phyloP scores from a whole-genome alignment of 2,797 vertebrate species.

The Avahi laniger region DNA sequence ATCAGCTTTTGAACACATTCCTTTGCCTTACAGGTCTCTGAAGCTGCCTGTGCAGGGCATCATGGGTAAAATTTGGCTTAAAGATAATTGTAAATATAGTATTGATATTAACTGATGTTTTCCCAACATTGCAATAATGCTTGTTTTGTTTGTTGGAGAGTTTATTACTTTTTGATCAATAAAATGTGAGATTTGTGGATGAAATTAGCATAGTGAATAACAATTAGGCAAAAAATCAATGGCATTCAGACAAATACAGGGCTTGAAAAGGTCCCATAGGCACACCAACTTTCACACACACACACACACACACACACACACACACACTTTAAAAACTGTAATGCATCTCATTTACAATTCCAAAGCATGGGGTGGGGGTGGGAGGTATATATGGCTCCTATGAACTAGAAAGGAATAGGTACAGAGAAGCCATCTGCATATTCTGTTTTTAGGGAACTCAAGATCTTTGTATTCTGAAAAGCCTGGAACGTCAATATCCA shows the following conservation, averaged over 20 bases:
- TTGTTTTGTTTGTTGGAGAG: slow-evolving; percentile 93
- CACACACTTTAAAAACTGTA: slow-evolving; percentile 86
- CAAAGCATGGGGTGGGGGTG: slow-evolving; percentile 21
- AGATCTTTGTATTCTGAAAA: slow-evolving; percentile 44
- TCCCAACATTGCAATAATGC: slow-evolving; percentile 94
- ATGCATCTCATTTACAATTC: slow-evolving; percentile 87
- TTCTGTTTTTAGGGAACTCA: slow-evolving; percentile 34
- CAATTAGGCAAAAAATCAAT: slow-evolving; percentile 95
- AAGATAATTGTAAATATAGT: slow-evolving; percentile 94
- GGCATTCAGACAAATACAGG: slow-evolving; percentile 93
- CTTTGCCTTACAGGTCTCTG: slow-evolving; percentile 68
- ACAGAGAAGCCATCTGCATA: background rate
- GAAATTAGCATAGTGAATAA: slow-evolving; percentile 97
- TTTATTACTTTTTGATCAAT: slow-evolving; percentile 97
- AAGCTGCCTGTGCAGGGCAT: slow-evolving; percentile 86
- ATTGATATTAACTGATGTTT: slow-evolving; percentile 95
- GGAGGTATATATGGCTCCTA: slow-evolving; percentile 62
- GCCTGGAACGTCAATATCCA: slow-evolving; percentile 45
- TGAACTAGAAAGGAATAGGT: slow-evolving; percentile 59
- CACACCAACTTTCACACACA: slow-evolving; percentile 73
- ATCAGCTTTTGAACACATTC: slow-evolving; percentile 46
- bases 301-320: slow-evolving; percentile 74
- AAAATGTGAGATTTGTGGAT: slow-evolving; percentile 93
- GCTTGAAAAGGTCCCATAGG: slow-evolving; percentile 89
- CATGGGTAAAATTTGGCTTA: slow-evolving; percentile 89